A percentile compares a stretch with the other conserved stretches of the same genome.
Evolutionary conservation across 2,888 invertebrate genomes (phyloP).

Genomic region (Drosophila rellima): DNA sequence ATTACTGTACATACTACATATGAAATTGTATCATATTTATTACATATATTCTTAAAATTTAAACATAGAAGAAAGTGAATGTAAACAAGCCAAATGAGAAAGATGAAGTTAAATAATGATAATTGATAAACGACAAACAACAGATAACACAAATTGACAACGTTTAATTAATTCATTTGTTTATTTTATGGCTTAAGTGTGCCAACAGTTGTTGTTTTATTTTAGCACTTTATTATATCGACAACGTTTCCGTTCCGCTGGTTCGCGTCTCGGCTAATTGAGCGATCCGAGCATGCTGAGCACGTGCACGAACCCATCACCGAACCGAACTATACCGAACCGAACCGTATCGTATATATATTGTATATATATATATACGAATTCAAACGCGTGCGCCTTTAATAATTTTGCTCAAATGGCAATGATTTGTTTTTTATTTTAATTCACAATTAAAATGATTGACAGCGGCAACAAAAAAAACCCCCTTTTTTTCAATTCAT

Average conservation of each 20-base stretch:
- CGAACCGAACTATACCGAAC: background rate
- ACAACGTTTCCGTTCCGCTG: constrained; percentile 1
- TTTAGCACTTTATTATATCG: constrained; percentile 1
- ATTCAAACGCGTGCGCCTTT: constrained; percentile 18
- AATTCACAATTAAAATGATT: constrained; percentile 55
- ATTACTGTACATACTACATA: constrained; percentile 44
- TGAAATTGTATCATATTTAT: constrained; percentile 52
- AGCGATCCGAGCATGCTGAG: constrained; percentile 36
- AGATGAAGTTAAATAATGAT: constrained; percentile 15
- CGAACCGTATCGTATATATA: background rate
- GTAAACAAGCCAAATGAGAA: constrained; percentile 76
- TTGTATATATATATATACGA: background rate
- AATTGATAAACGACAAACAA: constrained; percentile 19
- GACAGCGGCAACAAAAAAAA: background rate
- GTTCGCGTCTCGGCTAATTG: constrained; percentile 44
- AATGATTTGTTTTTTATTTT: constrained; percentile 75
- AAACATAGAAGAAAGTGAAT: constrained; percentile 62
- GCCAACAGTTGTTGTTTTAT: constrained; percentile 14
- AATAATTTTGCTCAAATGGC: constrained; percentile 67
- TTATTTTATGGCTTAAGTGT: constrained; percentile 24
- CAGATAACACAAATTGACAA: constrained; percentile 21
- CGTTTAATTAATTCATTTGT: constrained; percentile 30
- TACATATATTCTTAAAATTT: constrained; percentile 48
- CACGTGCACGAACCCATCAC: constrained; percentile 45
- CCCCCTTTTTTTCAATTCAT: background rate